Evolutionary conservation across 2,888 invertebrate species (phyloP), one percentile per base, ranked within the genome.

Genomic region (Drosophila hamatofila): DNA sequence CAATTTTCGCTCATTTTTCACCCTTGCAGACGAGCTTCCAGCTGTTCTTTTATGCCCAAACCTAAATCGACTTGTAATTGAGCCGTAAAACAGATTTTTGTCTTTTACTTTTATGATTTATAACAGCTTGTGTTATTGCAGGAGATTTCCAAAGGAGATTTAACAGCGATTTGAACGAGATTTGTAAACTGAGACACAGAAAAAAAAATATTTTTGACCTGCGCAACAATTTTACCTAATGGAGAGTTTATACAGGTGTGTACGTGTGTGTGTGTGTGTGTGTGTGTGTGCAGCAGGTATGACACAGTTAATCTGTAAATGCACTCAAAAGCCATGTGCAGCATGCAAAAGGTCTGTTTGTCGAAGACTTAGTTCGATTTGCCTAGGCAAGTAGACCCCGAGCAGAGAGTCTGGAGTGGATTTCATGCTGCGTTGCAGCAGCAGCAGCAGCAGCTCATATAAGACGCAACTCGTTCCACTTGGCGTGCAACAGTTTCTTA

Each of bases 401-500:
- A 57, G 52, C 44, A 33, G 49, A 48, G 48, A 51, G 23, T 16
- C 46, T 16, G 2, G 25, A 25, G 27, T 25, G 16, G n/a, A 46
- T n/a, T 21, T 21, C 51, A 18, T 25, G 21, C 46, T n/a, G 48
- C 27, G 27, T 12, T n/a, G n/a, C 30, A 14, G 37, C 18, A 0
- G 54, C 72, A n/a, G 27, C 6, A 11, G n/a, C 30, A 14, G 37
- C 18, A 0, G 54, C 72, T 72, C 65, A 69, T 88, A 83, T 80
- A 80, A 88, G 81, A 80, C 25, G 21, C 66, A 56, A 35, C n/a
- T 55, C 21, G 39, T 44, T 16, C 69, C 74, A 76, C 69, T 65
- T 68, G 64, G 79, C 64, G 71, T 84, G 84, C 81, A 83, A 73
- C 84, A 91, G 88, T 91, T 76, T 72, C 52, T 51, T 42, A 56